These are phyloP conservation scores for Chrysotoxum bicinctum DNA, from an alignment of 2,888 invertebrate species.

Conservation along the genomic window DNA sequence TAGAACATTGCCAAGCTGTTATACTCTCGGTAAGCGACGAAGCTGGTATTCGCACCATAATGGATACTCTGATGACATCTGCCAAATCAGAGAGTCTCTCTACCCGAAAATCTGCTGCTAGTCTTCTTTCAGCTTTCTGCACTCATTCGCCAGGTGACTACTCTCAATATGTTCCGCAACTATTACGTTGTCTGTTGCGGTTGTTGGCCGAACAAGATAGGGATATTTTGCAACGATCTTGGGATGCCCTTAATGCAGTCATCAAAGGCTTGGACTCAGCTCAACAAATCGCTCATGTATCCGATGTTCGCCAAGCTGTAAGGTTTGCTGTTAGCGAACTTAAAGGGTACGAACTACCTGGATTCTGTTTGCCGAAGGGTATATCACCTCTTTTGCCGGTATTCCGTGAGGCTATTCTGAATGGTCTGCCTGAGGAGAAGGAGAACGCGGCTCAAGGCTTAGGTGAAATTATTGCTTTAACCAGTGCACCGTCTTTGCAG, in stretches of 20 bases:
- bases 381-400: conserved; percentile 96
- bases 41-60: conserved; percentile 91
- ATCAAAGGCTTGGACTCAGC: conserved; percentile 93
- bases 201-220: conserved; percentile 92
- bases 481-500: conserved; percentile 93
- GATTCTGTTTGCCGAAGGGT: conserved; percentile 96
- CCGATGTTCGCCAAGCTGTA: conserved; percentile 96
- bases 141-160: conserved; percentile 94
- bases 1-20: conserved; percentile 96
- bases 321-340: conserved; percentile 93
- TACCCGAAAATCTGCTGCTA: conserved; percentile 90
- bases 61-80: conserved; percentile 92
- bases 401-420: conserved; percentile 97
- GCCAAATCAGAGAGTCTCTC: conserved; percentile 85
- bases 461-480: conserved; percentile 85
- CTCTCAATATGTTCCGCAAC: conserved; percentile 92
- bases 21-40: conserved; percentile 95
- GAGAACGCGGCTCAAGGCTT: conserved; percentile 97
- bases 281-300: conserved; percentile 92
- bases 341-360: conserved; percentile 90
- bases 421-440: conserved; percentile 97
- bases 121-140: conserved; percentile 94
- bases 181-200: conserved; percentile 92
- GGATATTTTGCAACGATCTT: conserved; percentile 91
- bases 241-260: conserved; percentile 95